Evolutionary conservation across 2,797 vertebrate species (phyloP), one percentile per base, ranked within the genome.

Genomic region (Tachyglossus aculeatus): DNA sequence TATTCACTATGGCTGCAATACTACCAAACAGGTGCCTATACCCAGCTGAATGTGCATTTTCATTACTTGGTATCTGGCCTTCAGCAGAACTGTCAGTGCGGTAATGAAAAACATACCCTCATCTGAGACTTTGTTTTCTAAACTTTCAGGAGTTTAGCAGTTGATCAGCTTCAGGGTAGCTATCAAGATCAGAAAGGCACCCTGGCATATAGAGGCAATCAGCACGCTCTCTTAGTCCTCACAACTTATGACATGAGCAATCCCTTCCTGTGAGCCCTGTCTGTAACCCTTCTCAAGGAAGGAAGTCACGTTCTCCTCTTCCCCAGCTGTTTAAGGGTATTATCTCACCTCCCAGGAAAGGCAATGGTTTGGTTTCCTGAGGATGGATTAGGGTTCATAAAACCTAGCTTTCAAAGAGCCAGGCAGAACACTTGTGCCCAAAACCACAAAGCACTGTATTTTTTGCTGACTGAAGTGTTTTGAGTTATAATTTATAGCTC

Each of bases 391-490:
- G 11, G 36, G 31, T 27, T 50, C 14, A 39, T 18, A 37, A 74
- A 67, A 43, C 3, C 71, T 25, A 52, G 4, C 2, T 56, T 2
- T 48, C 2, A 38, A 14, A 12, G 3, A 41, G 56, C 67, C 8
- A 10, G 71, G 19, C 47, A 18, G 18, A 59, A 0, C 2, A 64
- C 32, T 37, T 76, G 43, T 15, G 18, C 7, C 2, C 12, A 36
- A 29, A 70, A 29, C 6, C 18, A 54, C 2, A 60, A 40, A 54
- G 1, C 5, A 40, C 44, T 66, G 9, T 33, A n/a, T 2, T 61
- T n/a, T 71, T 76, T 62, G 5, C 9, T 72, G 16, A 71, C 33
- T 71, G 69, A 24, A 57, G n/a, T 53, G 5, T 56, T 6, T 2
- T 58, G 32, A 27, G 21, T 61, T 38, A 34, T 5, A 53, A 29